Evolutionary conservation across 2,888 invertebrate genomes (phyloP).

Genomic region (Drosophila hawaiiensis): DNA sequence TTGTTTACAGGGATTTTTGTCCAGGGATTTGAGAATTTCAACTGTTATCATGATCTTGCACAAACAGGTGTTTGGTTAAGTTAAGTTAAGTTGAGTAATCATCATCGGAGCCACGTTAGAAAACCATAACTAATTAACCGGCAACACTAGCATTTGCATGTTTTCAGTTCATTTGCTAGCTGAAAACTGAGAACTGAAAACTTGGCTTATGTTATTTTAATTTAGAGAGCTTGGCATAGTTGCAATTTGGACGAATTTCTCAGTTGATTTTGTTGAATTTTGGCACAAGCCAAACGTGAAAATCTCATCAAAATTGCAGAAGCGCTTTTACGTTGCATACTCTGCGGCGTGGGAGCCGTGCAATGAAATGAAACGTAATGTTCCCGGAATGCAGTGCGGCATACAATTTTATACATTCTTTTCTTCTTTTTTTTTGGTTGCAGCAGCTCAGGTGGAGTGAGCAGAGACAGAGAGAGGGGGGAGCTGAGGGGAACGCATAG

Average conservation of each 20-base stretch:
- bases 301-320: slow-evolving; percentile 56
- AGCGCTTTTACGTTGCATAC: slow-evolving; percentile 37
- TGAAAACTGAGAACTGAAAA: not conserved
- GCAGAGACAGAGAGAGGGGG: not conserved
- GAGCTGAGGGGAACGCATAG: not conserved
- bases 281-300: slow-evolving; percentile 48
- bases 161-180: slow-evolving; percentile 4
- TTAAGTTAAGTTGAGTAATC: not conserved
- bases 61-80: not conserved
- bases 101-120: not conserved
- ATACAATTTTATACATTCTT: slow-evolving; percentile 21
- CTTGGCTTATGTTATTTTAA: slow-evolving; percentile 65
- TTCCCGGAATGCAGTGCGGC: slow-evolving; percentile 50
- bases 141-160: not conserved
- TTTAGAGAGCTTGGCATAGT: slow-evolving; percentile 40
- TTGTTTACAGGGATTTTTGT: not conserved
- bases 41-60: too few relatives aligned
- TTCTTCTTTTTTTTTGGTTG: not conserved
- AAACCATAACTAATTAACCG: not conserved
- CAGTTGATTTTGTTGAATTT: slow-evolving; percentile 70
- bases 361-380: slow-evolving; percentile 71
- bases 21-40: not conserved
- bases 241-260: slow-evolving; percentile 64
- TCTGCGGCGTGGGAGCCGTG: slow-evolving; percentile 37
- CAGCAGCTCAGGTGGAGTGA: slow-evolving; percentile 21